These are phyloP conservation scores for Aleiodes testaceus DNA, from an alignment of 2,888 invertebrate species.

Conservation along the genomic window DNA sequence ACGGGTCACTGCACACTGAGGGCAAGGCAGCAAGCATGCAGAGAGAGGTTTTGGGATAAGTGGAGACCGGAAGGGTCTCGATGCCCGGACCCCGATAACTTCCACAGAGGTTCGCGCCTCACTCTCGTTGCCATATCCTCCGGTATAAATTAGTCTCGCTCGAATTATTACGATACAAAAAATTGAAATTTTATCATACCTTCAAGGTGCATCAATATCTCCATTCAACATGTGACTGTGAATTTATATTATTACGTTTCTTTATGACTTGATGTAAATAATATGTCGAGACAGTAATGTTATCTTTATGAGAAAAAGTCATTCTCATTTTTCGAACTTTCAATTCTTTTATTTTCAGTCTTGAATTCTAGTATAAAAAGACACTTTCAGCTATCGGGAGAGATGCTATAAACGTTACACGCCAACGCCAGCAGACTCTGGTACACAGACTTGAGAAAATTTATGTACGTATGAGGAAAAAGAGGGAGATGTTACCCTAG, in stretches of 20 bases:
- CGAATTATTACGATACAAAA: too few relatives aligned
- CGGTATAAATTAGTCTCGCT: constrained; percentile 45
- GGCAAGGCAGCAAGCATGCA: constrained; percentile 2
- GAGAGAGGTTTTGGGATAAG: constrained; percentile 48
- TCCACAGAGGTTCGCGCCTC: constrained; percentile 38
- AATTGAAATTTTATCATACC: too few relatives aligned
- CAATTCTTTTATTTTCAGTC: constrained; percentile 24
- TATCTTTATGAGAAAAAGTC: constrained; percentile 16
- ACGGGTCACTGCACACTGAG: constrained; percentile 54
- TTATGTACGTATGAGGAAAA: constrained; percentile 27
- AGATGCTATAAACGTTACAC: constrained; percentile 40
- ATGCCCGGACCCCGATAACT: constrained; percentile 52
- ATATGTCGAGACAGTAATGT: constrained; percentile 19
- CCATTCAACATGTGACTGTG: constrained; percentile 36
- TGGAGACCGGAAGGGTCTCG: constrained; percentile 54
- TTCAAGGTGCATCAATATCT: constrained; percentile 59
- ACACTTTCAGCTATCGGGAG: constrained; percentile 34
- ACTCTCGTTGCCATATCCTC: constrained; percentile 39
- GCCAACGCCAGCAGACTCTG: constrained; percentile 35
- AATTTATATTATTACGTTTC: constrained; percentile 5
- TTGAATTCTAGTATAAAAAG: constrained; percentile 33
- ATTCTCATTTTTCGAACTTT: background rate
- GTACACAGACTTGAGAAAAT: constrained; percentile 20
- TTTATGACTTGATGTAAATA: constrained; percentile 3
- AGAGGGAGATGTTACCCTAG: background rate